Base-by-base conservation (phyloP, 2,797 vertebrate genomes). In the Chloroceryle inda region DNA sequence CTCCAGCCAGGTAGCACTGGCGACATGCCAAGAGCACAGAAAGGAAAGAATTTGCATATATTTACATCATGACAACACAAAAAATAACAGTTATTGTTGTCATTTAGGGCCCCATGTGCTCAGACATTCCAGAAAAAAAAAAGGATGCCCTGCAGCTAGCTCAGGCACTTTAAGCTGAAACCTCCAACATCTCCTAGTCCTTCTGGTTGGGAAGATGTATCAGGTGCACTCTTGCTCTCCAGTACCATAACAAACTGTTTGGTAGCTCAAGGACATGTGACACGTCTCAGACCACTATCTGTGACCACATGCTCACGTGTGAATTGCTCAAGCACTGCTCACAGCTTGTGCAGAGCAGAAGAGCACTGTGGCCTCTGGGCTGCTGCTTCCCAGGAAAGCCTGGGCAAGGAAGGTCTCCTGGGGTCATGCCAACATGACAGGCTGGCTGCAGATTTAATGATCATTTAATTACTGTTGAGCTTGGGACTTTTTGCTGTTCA, bases 231-330 rank as follows among this genome's bases (percentile, higher is more conserved):
- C 18, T 38, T 47, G 33, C 44, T n/a, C 59, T 49, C 64, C 75
- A 58, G 45, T 19, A 31, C 42, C 1, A 1, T 16, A 58, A 78
- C 18, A 24, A n/a, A 40, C 37, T 71, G 45, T 35, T 42, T 0
- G 5, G 58, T 21, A 66, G 11, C 40, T 22, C 38, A 19, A 0
- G 2, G 71, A 33, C 1, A 2, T 24, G 8, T 1, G 1, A 31
- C 7, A 14, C 1, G 0, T n/a, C 77, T 45, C 45, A 44, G 72
- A 42, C 11, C 44, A 19, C 20, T 26, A 66, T 37, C 31, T 38
- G 38, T 12, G 38, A 35, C 35, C 35, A 35, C 35, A 35, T 35
- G 58, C 33, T 75, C 40, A 40, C 44, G 13, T 6, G 18, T 12
- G 37, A 35, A 66, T 27, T 75, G 37, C 92, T 61, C 40, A 27